Conservation (phyloP, 2,113 vertebrate species). For the Neodon shergylaensis region DNA sequence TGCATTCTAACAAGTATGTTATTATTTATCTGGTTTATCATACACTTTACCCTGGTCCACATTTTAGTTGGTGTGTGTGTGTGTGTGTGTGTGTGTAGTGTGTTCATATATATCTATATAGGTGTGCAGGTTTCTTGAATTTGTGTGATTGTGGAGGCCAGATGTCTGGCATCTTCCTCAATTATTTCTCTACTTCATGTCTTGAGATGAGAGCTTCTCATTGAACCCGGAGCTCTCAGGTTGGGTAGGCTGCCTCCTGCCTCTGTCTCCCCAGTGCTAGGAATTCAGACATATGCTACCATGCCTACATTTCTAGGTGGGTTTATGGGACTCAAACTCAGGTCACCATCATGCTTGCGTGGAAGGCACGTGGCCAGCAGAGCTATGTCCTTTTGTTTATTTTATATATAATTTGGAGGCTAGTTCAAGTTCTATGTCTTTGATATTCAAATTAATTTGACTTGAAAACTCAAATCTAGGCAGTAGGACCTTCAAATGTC, state of each 20-base stretch:
- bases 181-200: not conserved
- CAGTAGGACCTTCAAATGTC: not conserved
- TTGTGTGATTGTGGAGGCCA: not conserved
- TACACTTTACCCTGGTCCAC: not conserved
- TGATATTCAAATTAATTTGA: conserved; percentile 25
- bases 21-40: not conserved
- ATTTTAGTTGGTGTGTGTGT: not conserved
- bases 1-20: not conserved
- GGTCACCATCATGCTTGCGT: not conserved
- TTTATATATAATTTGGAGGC: not conserved
- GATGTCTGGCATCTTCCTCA: not conserved
- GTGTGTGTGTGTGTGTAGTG: not conserved
- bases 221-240: not conserved
- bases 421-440: not conserved
- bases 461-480: not conserved
- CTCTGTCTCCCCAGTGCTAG: not conserved
- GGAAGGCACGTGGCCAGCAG: not conserved
- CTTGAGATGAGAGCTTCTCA: not conserved
- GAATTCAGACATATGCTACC: not conserved
- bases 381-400: not conserved
- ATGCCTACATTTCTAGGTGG: not conserved
- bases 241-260: not conserved
- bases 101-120: not conserved
- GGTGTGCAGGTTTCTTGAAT: not conserved
- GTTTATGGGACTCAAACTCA: not conserved